phyloP scores from a whole-genome alignment of 2,888 invertebrate species.

The Rhodophaea formosa region DNA sequence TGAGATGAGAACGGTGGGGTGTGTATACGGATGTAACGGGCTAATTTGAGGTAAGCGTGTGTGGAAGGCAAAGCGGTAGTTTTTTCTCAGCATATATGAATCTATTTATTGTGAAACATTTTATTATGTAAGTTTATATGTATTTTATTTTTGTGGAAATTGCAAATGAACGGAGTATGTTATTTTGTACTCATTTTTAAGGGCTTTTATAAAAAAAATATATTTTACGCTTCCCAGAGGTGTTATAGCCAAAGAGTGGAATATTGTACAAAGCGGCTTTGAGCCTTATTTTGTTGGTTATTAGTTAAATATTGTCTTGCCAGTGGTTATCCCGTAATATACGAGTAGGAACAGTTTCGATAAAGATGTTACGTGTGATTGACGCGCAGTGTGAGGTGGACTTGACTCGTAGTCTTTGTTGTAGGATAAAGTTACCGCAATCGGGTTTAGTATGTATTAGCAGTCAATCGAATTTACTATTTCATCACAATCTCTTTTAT shows the following conservation, averaged over 20 bases:
- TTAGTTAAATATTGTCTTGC: slow-evolving; percentile 46
- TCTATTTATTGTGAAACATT: slow-evolving; percentile 7
- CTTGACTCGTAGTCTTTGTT: slow-evolving; percentile 10
- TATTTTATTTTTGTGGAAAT: slow-evolving; percentile 27
- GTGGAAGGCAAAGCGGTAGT: not conserved
- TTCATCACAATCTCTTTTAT: slow-evolving; percentile 11
- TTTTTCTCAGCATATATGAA: slow-evolving; percentile 8
- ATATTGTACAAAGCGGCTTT: slow-evolving; percentile 63
- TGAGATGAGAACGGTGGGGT: not conserved
- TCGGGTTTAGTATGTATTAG: slow-evolving; percentile 7
- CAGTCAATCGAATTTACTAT: slow-evolving; percentile 10
- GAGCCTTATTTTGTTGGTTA: slow-evolving; percentile 55
- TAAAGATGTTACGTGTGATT: slow-evolving; percentile 16
- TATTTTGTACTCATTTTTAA: slow-evolving; percentile 44
- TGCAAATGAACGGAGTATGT: slow-evolving; percentile 37
- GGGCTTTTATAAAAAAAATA: slow-evolving; percentile 52
- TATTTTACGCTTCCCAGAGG: slow-evolving; percentile 71
- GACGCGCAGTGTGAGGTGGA: slow-evolving; percentile 15
- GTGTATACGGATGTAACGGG: slow-evolving; percentile 14
- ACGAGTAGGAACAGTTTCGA: slow-evolving; percentile 19
- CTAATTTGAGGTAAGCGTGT: slow-evolving; percentile 15
- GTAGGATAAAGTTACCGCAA: slow-evolving; percentile 2
- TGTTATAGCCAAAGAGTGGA: slow-evolving; percentile 68
- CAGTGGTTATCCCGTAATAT: slow-evolving; percentile 31
- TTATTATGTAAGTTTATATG: slow-evolving; percentile 3